phyloP scores from a whole-genome alignment of 1,140 invertebrate species.

The Caenorhabditis elegans region WBcel235 BX284606.5:2494001-2494500 shows the following conservation, averaged over 20 bases:
- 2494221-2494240: constrained; percentile 26
- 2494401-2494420: constrained; percentile 2
- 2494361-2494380: background rate
- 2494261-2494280: background rate
- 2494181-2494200: background rate
- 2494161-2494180: background rate
- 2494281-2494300: background rate
- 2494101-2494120: constrained; percentile 4
- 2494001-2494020: constrained; percentile 99
- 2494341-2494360: background rate
- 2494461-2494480: background rate
- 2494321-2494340: constrained; percentile 4
- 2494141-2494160: background rate
- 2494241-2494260: background rate
- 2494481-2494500: background rate
- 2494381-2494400: background rate
- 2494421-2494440: background rate
- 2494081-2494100: constrained; percentile 16
- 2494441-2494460: background rate
- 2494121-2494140: background rate
- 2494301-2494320: background rate
- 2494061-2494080: constrained; percentile 9
- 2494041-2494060: constrained; percentile 73
- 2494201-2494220: constrained; percentile 5
- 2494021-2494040: constrained; percentile 97